Evolutionary conservation across 2,797 vertebrate genomes (phyloP), one percentile per base, ranked within the genome.

Genomic region (Peromyscus melanophrys): DNA sequence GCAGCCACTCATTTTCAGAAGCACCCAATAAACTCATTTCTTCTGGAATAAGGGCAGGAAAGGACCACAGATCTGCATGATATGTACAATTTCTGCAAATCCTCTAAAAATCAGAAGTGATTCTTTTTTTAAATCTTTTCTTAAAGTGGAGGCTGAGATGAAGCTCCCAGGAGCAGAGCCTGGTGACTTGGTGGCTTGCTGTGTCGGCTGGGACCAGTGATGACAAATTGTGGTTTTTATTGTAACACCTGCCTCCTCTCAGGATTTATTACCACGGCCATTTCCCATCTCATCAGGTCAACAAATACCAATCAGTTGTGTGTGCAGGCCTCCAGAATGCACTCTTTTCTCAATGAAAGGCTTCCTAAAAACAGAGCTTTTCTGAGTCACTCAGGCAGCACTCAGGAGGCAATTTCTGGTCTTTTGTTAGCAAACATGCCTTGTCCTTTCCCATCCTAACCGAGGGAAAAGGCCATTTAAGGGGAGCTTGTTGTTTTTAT

Each of bases 361-460:
- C 73, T 96, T 92, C 89, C 89, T 69, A 95, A 94, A 90, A 46
- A 27, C 75, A 93, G 76, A 85, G 71, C 67, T 96, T 95, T 75
- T 77, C 71, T 27, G 73, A 90, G 83, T 73, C 81, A 95, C 78
- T 19, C 76, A 55, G 83, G n/a, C 65, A 25, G 80, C 0, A 0
- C 91, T 92, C 31, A 43, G 61, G 23, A 96, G 86, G 91, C 86
- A 82, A 96, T 96, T 95, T 96, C 91, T 78, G 90, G 89, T 73
- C 90, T 77, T 97, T 96, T 95, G 96, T 97, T 96, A 95, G 77
- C 90, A 90, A 80, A 95, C 89, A 88, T 88, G 59, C 40, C 78
- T 95, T 97, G 89, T 49, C 86, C 59, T 78, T 93, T 73, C 19
- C 55, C 40, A 40, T 55, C 55, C 63, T 61, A 73, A 46, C 13